A percentile compares a stretch with the other conserved stretches of the same genome.
Conservation (phyloP, 1,140 invertebrate genomes). For the Radopholus similis region DNA sequence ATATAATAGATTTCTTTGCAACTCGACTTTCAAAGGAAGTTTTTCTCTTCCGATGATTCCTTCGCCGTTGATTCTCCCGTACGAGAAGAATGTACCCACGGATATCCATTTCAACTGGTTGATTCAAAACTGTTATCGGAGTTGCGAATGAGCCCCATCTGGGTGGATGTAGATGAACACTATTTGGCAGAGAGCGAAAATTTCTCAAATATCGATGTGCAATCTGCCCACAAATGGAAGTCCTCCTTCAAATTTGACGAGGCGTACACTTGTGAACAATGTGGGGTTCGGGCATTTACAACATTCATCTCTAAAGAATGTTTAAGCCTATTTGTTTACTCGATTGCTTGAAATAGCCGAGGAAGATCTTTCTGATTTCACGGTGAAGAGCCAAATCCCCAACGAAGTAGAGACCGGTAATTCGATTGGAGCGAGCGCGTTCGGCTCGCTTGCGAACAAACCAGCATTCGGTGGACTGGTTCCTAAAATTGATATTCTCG, state of each 20-base stretch:
- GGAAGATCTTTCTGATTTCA: conserved; percentile 5
- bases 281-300: conserved; percentile 32
- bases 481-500: conserved; percentile 1
- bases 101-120: conserved; percentile 9
- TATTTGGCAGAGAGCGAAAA: conserved; percentile 32
- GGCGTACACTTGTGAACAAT: conserved; percentile 32
- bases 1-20: not conserved
- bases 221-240: conserved; percentile 32
- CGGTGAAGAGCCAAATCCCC: not conserved
- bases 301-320: not conserved
- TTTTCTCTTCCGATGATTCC: not conserved
- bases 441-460: conserved; percentile 7
- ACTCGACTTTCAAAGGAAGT: conserved; percentile 3
- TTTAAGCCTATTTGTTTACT: conserved; percentile 15
- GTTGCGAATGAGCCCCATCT: conserved; percentile 21
- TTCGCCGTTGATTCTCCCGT: not conserved
- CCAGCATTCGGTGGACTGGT: not conserved
- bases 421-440: conserved; percentile 5
- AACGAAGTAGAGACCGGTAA: too few relatives aligned
- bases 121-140: not conserved
- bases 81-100: not conserved
- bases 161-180: conserved; percentile 25
- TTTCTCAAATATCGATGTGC: conserved; percentile 36
- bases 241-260: conserved; percentile 29
- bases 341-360: conserved; percentile 25